Evolutionary conservation across 2,113 vertebrate genomes (phyloP), one percentile per base, ranked within the genome.

Genomic region (Thomomys bottae): DNA sequence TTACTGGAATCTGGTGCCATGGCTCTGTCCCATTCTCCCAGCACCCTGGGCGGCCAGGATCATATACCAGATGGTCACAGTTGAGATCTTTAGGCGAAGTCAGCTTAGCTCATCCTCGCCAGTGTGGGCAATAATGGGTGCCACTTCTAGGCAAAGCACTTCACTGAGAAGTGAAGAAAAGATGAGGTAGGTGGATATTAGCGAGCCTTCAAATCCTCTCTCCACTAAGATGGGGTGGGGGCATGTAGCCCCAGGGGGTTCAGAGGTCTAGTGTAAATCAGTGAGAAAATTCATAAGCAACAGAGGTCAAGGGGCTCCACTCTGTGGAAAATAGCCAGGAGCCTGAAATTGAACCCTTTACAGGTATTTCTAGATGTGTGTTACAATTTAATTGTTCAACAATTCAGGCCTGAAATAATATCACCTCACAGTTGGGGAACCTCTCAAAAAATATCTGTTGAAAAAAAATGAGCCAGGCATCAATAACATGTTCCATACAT

Each of bases 41-140:
- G 81, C 84, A 78, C 72, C 84, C 75, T 0, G 10, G 85, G 70
- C 1, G 0, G 75, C 87, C 90, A 88, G 87, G 49, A 66, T 94
- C 83, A 76, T 21, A 54, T 17, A 87, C 72, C 89, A 93, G 89
- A 89, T 94, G 88, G 95, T 67, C 94, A 80, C 91, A 87, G 94
- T 95, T 89, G 91, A 91, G 54, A 36, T 54, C 36, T 45, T 67
- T 68, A 32, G 45, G 88, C 83, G 93, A 93, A 42, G 72, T 95
- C 94, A 96, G 90, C 67, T 67, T 15, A 6, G 78, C 80, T 64
- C 64, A 57, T 36, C n/a, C 90, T 83, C 3, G 32, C 86, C 93
- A 94, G 70, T 36, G 32, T 63, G 61, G 23, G 78, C 82, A 64
- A n/a, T 63, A 45, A 72, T 67, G 75, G 40, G 81, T 57, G 80